A percentile compares a stretch with the other conserved stretches of the same genome.
Conservation (phyloP, 2,888 invertebrate species). For the Agapostemon virescens region DNA sequence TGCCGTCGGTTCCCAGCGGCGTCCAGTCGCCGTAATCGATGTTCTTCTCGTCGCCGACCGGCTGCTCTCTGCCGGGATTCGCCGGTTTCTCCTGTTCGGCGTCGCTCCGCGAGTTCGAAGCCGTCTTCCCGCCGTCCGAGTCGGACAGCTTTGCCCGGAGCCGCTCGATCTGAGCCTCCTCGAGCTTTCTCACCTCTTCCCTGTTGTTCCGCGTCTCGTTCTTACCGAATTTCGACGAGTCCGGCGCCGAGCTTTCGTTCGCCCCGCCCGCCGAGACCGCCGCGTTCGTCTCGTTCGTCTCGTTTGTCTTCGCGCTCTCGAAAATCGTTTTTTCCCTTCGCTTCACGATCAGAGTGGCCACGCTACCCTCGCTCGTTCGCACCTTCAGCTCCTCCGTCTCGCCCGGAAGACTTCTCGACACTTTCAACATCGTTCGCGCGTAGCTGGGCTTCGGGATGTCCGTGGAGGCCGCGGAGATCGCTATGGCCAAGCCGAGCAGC, state of each 20-base stretch:
- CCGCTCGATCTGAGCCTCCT: conserved; percentile 66
- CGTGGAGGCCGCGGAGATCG: conserved; percentile 15
- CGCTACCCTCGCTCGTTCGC: conserved; percentile 87
- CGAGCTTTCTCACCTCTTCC: conserved; percentile 60
- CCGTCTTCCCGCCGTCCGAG: conserved; percentile 45
- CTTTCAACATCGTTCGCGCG: conserved; percentile 88
- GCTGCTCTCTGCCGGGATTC: conserved; percentile 15
- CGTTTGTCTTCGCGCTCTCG: conserved; percentile 51
- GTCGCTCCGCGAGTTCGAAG: conserved; percentile 11
- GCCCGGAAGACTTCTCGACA: conserved; percentile 88
- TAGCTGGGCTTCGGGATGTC: conserved; percentile 82
- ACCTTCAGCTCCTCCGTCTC: conserved; percentile 90
- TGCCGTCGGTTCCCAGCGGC: conserved; percentile 69
- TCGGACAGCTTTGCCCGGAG: conserved; percentile 58
- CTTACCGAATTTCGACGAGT: background rate
- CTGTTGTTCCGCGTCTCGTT: conserved; percentile 41
- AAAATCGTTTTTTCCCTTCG: conserved; percentile 81
- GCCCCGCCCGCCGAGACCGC: no score
- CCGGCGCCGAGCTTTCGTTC: background rate
- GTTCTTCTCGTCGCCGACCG: conserved; percentile 27
- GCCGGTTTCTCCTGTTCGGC: conserved; percentile 20
- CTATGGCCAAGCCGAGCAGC: conserved; percentile 8
- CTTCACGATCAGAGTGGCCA: conserved; percentile 90
- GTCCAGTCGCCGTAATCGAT: conserved; percentile 75
- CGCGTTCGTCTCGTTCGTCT: no score